Percentiles rank a stretch among this genome's conserved stretches.
Evolutionary conservation across 2,797 vertebrate genomes (phyloP).

Genomic region (Dromococcyx pavoninus): DNA sequence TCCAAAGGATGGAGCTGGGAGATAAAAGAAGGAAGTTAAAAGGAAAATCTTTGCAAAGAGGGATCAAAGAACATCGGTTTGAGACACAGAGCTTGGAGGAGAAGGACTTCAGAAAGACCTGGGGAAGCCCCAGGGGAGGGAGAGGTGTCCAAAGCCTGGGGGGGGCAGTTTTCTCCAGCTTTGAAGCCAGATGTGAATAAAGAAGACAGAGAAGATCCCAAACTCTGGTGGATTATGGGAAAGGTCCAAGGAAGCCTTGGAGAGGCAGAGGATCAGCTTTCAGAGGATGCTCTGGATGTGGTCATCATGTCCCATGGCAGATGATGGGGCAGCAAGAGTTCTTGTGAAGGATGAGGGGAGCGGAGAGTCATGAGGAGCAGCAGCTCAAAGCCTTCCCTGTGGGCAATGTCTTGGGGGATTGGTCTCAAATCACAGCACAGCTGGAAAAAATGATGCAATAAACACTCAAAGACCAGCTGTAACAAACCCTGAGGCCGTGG

Average conservation of each 20-base stretch:
- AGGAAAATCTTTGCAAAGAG: not conserved
- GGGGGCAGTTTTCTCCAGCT: not conserved
- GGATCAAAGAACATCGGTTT: not conserved
- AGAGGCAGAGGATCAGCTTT: not conserved
- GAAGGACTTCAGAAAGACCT: not conserved
- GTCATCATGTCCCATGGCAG: not conserved
- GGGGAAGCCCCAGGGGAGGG: not conserved
- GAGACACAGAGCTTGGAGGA: not conserved
- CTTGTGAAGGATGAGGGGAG: no score
- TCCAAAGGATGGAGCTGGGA: not conserved
- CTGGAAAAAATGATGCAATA: not conserved
- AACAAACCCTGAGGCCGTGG: no score
- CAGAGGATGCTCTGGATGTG: not conserved
- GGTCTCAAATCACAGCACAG: not conserved
- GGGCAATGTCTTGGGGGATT: fast-evolving
- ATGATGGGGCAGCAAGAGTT: no score
- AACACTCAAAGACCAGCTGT: not conserved
- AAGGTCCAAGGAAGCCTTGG: not conserved
- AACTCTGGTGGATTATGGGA: not conserved
- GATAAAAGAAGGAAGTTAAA: not conserved
- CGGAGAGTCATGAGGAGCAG: no score
- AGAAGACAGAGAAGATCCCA: not conserved
- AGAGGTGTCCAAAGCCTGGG: not conserved
- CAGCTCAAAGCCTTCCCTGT: not conserved
- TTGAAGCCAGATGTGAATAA: not conserved